These are phyloP conservation scores for Xiphorhynchus elegans DNA, from an alignment of 2,113 vertebrate species.

Conservation along the genomic window DNA sequence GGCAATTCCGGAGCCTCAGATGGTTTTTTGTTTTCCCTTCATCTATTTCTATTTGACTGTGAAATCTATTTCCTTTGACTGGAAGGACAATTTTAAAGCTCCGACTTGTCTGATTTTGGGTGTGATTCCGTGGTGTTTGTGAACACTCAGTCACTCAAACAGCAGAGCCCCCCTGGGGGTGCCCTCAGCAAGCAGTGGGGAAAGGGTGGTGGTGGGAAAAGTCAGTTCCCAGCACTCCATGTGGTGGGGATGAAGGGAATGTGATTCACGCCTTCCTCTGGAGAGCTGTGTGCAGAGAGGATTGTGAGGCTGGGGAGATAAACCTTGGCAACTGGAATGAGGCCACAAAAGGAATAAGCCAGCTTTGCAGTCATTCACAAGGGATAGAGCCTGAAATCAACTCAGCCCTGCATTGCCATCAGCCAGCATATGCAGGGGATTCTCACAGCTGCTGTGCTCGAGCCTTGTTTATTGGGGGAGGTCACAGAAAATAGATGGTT, in stretches of 20 bases:
- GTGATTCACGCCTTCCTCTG: not conserved
- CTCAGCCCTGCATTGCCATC: conserved; percentile 1
- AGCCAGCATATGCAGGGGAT: conserved; percentile 42
- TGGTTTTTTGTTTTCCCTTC: not conserved
- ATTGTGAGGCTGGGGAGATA: not conserved
- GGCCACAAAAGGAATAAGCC: not conserved
- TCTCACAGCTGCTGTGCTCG: conserved; percentile 45
- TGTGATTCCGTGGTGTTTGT: not conserved
- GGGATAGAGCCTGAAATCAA: conserved; percentile 27
- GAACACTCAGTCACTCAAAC: not conserved
- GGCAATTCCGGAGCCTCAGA: not conserved
- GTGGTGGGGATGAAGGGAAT: not conserved
- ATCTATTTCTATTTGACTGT: not conserved
- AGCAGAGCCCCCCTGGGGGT: accelerated
- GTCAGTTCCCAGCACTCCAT: not conserved
- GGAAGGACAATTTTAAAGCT: not conserved
- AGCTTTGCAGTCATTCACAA: conserved; percentile 7
- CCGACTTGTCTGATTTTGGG: not conserved
- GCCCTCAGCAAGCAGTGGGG: not conserved
- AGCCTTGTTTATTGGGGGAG: conserved; percentile 33
- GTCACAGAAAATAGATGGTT: conserved; percentile 53
- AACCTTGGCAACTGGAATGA: conserved; percentile 26
- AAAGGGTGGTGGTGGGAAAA: not conserved
- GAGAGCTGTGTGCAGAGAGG: not conserved
- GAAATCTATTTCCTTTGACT: not conserved